Evolutionary conservation across 2,797 vertebrate species (phyloP), one percentile per base, ranked within the genome.

Genomic region (Hybognathus amarus): DNA sequence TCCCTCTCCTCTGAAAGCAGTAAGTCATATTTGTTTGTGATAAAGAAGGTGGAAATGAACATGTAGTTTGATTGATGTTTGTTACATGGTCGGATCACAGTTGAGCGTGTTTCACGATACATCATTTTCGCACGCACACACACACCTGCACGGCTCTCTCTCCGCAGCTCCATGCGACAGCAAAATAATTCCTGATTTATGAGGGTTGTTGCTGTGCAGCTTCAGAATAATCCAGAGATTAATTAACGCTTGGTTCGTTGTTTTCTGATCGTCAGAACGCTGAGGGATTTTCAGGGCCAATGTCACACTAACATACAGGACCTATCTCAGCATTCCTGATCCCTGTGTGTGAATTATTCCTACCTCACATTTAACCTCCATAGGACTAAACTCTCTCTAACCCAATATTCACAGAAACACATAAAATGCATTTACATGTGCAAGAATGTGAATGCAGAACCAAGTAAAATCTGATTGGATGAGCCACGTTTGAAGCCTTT

Each of bases 101-200:
- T 80, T 81, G 67, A 76, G 75, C 85, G 78, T 88, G 86, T 88
- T 78, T 89, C 83, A 76, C 78, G 36, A 87, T 88, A 71, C 83
- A 89, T 89, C 85, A 88, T 85, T 84, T 56, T 81, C 74, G 22
- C 73, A 67, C 77, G 27, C 40, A 12, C 42, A 45, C 45, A 38
- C 36, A 42, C 75, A 69, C 82, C 67, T 61, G 74, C 76, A 68
- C 80, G 6, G 38, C 85, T 61, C 79, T 50, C 56, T 73, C 73
- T 75, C 70, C 6, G 4, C 76, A 30, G 56, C 59, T 59, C 52
- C 22, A 15, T 1, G 20, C 64, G 56, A 8, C 71, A 63, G 50
- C 18, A 59, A n/a, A 75, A 68, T 45, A 64, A 64, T 79, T 47
- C 38, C 50, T 84, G 87, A 80, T 85, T 85, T 82, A 87, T 86